Percentiles rank a stretch among this genome's conserved stretches.
Evolutionary conservation across 2,113 vertebrate genomes (phyloP).

Genomic region (Cinclus mexicanus): DNA sequence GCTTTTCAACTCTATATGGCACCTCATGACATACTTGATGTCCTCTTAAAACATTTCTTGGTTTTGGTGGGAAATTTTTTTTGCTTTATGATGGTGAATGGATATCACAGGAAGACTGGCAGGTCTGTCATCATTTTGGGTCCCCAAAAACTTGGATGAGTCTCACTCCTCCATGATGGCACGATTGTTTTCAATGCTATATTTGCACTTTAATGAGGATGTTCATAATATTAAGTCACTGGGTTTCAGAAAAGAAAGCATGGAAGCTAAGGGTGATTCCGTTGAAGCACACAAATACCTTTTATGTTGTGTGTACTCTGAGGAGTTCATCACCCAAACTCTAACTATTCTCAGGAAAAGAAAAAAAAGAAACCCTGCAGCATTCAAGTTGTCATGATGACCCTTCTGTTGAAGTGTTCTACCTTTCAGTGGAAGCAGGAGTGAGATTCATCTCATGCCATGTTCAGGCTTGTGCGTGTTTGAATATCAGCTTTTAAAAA

Average conservation of each 20-base stretch:
- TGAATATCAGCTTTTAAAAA: not conserved
- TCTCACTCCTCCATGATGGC: not conserved
- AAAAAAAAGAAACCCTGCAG: not conserved
- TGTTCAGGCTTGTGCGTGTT: not conserved
- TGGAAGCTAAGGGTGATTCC: not conserved
- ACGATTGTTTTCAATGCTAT: not conserved
- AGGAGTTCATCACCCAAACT: not conserved
- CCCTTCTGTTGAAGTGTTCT: not conserved
- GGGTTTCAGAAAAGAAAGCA: not conserved
- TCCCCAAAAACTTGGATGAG: not conserved
- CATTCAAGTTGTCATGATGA: not conserved
- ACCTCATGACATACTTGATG: not conserved
- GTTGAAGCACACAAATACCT: not conserved
- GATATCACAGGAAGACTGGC: not conserved
- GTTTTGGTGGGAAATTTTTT: not conserved
- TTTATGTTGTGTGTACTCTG: not conserved
- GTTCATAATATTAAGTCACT: not conserved
- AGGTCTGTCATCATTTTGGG: not conserved
- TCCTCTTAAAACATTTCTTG: not conserved
- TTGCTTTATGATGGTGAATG: not conserved
- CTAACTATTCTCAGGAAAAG: not conserved
- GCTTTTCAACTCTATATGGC: not conserved
- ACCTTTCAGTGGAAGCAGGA: not conserved
- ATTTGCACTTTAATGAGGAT: not conserved
- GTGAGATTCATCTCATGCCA: not conserved